Conservation (phyloP, 2,797 vertebrate species). For the Paratrypauchen microcephalus region DNA sequence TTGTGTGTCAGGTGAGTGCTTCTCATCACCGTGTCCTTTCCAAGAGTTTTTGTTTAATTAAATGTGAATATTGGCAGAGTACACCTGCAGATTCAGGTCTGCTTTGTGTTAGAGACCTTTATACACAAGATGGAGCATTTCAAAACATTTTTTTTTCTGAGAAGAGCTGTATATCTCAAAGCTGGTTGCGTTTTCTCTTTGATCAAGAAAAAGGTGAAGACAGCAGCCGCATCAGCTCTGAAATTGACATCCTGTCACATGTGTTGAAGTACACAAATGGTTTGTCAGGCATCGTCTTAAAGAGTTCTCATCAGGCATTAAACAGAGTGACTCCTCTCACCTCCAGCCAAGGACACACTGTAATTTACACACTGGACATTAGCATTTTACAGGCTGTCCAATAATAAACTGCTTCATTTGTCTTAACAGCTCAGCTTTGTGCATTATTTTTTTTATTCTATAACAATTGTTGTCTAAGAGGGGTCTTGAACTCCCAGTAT, state of each 20-base stretch:
- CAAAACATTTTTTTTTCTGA: slow-evolving; percentile 26
- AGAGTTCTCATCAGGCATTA: slow-evolving; percentile 69
- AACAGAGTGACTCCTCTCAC: slow-evolving; percentile 68
- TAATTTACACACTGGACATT: slow-evolving; percentile 66
- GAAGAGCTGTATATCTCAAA: slow-evolving; percentile 26
- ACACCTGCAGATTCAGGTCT: slow-evolving; percentile 9
- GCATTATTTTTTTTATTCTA: too few relatives aligned
- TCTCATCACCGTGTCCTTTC: slow-evolving; percentile 29
- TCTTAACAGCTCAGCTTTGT: slow-evolving; percentile 3
- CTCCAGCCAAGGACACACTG: slow-evolving; percentile 67
- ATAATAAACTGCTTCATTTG: slow-evolving; percentile 63
- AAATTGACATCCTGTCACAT: slow-evolving; percentile 64
- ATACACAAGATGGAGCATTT: slow-evolving; percentile 12
- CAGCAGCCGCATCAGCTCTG: slow-evolving; percentile 40
- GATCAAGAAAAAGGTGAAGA: slow-evolving; percentile 40
- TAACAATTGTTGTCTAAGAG: too few relatives aligned
- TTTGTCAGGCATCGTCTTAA: slow-evolving; percentile 54
- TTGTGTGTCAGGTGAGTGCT: slow-evolving; percentile 92
- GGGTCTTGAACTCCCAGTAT: too few relatives aligned
- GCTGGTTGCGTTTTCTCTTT: slow-evolving; percentile 35
- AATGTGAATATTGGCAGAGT: neutral
- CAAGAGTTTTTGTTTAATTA: neutral
- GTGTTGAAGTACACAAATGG: slow-evolving; percentile 58
- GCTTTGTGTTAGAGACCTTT: neutral
- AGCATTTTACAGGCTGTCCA: slow-evolving; percentile 60